A percentile compares a stretch with the other conserved stretches of the same genome.
Evolutionary conservation across 2,113 vertebrate genomes (phyloP).

Genomic region (Ophiodon elongatus): DNA sequence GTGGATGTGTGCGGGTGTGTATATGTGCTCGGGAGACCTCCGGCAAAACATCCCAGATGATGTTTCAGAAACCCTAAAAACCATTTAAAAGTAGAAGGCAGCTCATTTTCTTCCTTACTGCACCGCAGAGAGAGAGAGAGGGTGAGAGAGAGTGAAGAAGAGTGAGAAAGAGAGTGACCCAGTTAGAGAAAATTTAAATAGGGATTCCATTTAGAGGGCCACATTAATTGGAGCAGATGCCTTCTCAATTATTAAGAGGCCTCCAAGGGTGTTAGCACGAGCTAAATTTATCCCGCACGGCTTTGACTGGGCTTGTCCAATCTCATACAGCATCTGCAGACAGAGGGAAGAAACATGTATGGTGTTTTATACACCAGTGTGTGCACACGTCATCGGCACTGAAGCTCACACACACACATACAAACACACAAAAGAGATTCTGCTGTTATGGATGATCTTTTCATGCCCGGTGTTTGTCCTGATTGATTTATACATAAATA

Average conservation of each 20-base stretch:
- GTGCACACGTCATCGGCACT: constrained; percentile 26
- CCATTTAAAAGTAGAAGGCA: constrained; percentile 81
- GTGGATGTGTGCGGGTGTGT: constrained; percentile 30
- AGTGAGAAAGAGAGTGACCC: constrained; percentile 82
- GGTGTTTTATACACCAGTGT: constrained; percentile 56
- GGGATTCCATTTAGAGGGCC: constrained; percentile 88
- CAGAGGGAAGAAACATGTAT: constrained; percentile 57
- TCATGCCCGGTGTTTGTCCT: not conserved
- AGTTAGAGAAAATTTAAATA: constrained; percentile 88
- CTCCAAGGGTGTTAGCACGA: constrained; percentile 82
- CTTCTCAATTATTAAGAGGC: constrained; percentile 90
- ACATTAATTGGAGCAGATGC: constrained; percentile 90
- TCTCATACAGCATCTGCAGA: constrained; percentile 80
- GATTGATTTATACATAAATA: constrained; percentile 2
- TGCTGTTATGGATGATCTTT: constrained; percentile 1
- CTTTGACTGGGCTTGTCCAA: constrained; percentile 80
- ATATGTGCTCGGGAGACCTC: constrained; percentile 58
- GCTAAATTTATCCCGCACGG: constrained; percentile 83
- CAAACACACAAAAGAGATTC: not conserved
- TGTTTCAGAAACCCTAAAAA: constrained; percentile 81
- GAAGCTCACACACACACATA: not conserved
- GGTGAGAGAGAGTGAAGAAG: constrained; percentile 56
- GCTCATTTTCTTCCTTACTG: constrained; percentile 78
- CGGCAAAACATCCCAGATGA: constrained; percentile 78
- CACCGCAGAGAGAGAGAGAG: constrained; percentile 62